phyloP scores from a whole-genome alignment of 53 echinoderm and acorn worm species.

The Paelopatides confundens region DNA sequence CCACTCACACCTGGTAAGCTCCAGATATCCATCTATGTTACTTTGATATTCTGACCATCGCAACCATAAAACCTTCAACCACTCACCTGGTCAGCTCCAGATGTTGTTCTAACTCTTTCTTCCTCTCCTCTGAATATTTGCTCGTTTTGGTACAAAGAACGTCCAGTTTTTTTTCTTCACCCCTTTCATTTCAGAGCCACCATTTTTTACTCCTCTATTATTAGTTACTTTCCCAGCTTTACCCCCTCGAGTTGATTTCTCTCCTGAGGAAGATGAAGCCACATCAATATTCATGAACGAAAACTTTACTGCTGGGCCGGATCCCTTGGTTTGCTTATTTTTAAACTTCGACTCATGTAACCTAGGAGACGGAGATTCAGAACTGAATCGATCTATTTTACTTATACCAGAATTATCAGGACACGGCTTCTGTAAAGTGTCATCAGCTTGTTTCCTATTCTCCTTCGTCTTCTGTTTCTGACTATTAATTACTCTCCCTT shows the following conservation, averaged over 20 bases:
- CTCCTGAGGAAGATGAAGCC: neutral
- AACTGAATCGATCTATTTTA: neutral
- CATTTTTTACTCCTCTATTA: too few species aligned
- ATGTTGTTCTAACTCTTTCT: slow-evolving; percentile 59
- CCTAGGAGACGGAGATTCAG: neutral
- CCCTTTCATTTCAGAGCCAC: neutral
- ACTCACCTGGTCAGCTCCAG: slow-evolving; percentile 76
- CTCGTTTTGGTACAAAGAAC: neutral
- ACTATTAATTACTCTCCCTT: too few species aligned
- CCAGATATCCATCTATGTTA: too few species aligned
- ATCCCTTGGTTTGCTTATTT: neutral
- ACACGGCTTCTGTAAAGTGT: neutral
- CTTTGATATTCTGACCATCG: too few species aligned
- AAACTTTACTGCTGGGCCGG: neutral
- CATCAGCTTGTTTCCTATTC: neutral
- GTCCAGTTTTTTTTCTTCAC: neutral
- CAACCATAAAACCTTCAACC: too few species aligned
- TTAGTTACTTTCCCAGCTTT: too few species aligned
- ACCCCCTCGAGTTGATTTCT: neutral
- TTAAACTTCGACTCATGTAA: neutral
- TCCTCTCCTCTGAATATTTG: slow-evolving; percentile 39
- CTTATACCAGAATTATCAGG: neutral
- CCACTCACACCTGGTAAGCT: too few species aligned
- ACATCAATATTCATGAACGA: neutral
- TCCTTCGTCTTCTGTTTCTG: neutral